Base-by-base conservation (phyloP, 2,888 invertebrate species). In the Hedychridium roseum region DNA sequence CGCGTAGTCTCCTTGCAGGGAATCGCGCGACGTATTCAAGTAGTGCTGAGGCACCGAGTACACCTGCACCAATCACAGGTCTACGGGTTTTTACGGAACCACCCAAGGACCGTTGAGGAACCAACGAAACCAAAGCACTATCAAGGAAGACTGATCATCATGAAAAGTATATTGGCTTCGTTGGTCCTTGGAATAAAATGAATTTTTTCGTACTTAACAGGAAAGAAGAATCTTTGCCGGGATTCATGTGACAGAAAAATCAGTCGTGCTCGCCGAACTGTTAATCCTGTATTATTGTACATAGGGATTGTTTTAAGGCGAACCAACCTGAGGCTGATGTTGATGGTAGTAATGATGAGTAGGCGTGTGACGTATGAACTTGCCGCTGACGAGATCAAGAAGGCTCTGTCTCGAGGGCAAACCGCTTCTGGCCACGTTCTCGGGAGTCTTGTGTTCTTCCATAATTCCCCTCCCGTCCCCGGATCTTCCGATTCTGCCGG, bases 21-120 rank as follows among this genome's bases (percentile, higher is more conserved):
- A 90, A 76, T 90, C 90, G 68, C 89, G 84, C 66, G 89, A 90
- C 74, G 86, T 82, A 68, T 86, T 85, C 75, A 87, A 86, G 80
- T 86, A 87, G 74, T 85, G 84, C 82, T 86, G 85, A 73, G 68
- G 66, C 60, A 73, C 70, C 64, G 70, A 73, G 63, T 74, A 72
- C 52, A 75, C 74, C 74, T 74, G 68, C 62, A 68, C 66, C 65
- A 67, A 66, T 45, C 55, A 4, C 3, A 5, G 23, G 15, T 44
- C 32, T 21, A 34, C 39, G n/a, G 43, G 11, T 36, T 16, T 32
- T 23, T 23, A 9, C 23, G 23, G 9, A 23, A 23, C 7, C n/a
- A n/a, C n/a, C n/a, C n/a, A n/a, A n/a, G n/a, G n/a, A n/a, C n/a
- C n/a, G n/a, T n/a, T n/a, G n/a, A n/a, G n/a, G n/a, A n/a, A n/a